Evolutionary conservation across 2,797 vertebrate species (phyloP), one percentile per base, ranked within the genome.

Genomic region (Tragelaphus eurycerus): DNA sequence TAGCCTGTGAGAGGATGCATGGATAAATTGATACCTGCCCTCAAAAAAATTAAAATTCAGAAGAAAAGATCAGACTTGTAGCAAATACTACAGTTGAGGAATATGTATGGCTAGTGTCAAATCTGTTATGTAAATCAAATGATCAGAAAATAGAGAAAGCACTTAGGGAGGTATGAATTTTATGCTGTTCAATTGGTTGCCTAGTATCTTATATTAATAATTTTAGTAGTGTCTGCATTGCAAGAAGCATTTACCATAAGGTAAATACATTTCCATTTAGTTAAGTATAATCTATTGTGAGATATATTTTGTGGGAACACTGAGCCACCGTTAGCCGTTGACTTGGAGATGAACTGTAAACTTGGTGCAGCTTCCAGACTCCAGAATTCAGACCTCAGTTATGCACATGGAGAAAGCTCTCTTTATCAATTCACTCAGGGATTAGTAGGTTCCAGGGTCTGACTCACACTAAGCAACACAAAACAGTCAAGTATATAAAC

Each of bases 41-140:
- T 95, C 27, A 89, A 95, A 89, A 97, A 97, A 95, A 7, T n/a
- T 71, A 16, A 43, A 92, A 15, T 5, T 74, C 74, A 74, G 43
- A 90, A 31, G 83, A 59, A 90, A 92, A 84, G 50, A 60, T 90
- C 67, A 85, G 38, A 86, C 10, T 84, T 76, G 38, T 43, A 55
- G 13, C n/a, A 55, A 81, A 74, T 86, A 43, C 23, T 85, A 19
- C 5, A 82, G 23, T 29, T 83, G 50, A 94, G 25, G 4, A 4
- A 86, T 78, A 10, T 82, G 16, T 31, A 90, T 52, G 11, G 50
- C 43, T 46, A 60, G 31, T 88, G 17, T 7, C 14, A 76, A 60
- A 52, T 84, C 62, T 89, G 6, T 81, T 82, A 81, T 60, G 16
- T 82, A 86, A 92, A 50, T 38, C 89, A 62, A 43, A 27, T 34